phyloP scores from a whole-genome alignment of 2,888 invertebrate genomes.

The Lumbricus terrestris region DNA sequence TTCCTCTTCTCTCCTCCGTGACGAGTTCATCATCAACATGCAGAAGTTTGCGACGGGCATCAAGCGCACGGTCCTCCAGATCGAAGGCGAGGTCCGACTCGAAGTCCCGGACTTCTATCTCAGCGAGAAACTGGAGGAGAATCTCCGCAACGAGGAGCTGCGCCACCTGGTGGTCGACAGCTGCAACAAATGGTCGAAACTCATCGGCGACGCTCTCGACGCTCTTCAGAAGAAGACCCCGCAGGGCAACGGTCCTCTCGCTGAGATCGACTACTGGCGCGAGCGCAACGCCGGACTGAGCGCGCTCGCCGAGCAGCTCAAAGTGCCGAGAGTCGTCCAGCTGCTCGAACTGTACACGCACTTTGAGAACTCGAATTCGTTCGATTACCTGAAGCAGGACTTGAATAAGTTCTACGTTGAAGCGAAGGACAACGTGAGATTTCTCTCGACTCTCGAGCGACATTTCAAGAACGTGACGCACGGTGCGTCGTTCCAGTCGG shows the following conservation, averaged over 20 bases:
- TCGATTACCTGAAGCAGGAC: conserved; percentile 67
- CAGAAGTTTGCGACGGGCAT: conserved; percentile 64
- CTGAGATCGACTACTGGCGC: conserved; percentile 84
- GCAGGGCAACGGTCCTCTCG: conserved; percentile 75
- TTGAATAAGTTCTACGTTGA: conserved; percentile 70
- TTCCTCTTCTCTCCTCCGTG: conserved; percentile 53
- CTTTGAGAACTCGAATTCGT: conserved; percentile 61
- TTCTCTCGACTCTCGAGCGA: conserved; percentile 72
- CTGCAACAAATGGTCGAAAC: conserved; percentile 65
- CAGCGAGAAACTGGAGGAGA: conserved; percentile 56
- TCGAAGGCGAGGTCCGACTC: conserved; percentile 69
- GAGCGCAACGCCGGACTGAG: conserved; percentile 77
- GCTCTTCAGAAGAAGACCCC: conserved; percentile 51
- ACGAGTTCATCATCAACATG: conserved; percentile 63
- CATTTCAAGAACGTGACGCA: conserved; percentile 75
- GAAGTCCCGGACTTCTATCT: conserved; percentile 38
- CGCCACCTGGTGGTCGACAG: conserved; percentile 60
- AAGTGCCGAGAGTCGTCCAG: conserved; percentile 69
- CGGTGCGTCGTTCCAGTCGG: conserved; percentile 71
- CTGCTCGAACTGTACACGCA: conserved; percentile 67
- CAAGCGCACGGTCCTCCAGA: conserved; percentile 71
- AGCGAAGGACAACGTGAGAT: conserved; percentile 76
- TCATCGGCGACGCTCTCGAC: conserved; percentile 52
- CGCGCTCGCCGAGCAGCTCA: conserved; percentile 75
- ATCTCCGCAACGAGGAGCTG: conserved; percentile 40